Base-by-base conservation (phyloP, 2,888 invertebrate species). In the Sceliomorpha sp. region DNA sequence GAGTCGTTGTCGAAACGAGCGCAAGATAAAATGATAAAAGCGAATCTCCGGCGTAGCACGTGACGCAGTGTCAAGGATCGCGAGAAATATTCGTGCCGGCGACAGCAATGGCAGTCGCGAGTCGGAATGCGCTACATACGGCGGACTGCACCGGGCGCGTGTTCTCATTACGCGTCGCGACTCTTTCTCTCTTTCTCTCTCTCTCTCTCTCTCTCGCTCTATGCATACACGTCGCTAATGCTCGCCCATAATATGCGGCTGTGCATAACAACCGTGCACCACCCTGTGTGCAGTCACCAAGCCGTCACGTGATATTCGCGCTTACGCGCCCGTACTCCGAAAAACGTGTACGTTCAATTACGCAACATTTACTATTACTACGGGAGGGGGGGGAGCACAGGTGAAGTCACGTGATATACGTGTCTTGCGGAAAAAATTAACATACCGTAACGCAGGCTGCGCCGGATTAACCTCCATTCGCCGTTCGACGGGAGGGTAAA, bases 131-230 rank as follows among this genome's bases (percentile, higher is more conserved):
- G 44, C 48, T 47, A 44, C 67, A 55, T 50, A 40, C 47, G 51
- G 47, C n/a, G 53, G 27, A 27, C 13, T 13, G 42, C 42, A 42
- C 60, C 17, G 60, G 44, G 55, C 55, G 64, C 50, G 58, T 45
- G 67, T 67, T 67, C 67, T 67, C 67, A 67, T 60, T 67, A 67
- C 55, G 48, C 45, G 55, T 31, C 42, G 47, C 59, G 59, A 34
- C 59, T 53, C 53, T 60, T 53, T n/a, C n/a, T n/a, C n/a, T n/a
- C n/a, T n/a, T n/a, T n/a, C n/a, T n/a, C n/a, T n/a, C n/a, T n/a
- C n/a, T n/a, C n/a, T n/a, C n/a, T n/a, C n/a, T n/a, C n/a, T n/a
- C n/a, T n/a, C n/a, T n/a, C n/a, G n/a, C n/a, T n/a, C n/a, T 48
- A 45, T 67, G 67, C 67, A 42, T 55, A 27, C 59, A 48, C 67